A percentile compares a stretch with the other conserved stretches of the same genome.
phyloP scores from a whole-genome alignment of 1,140 invertebrate genomes.

The Lycorma delicatula region DNA sequence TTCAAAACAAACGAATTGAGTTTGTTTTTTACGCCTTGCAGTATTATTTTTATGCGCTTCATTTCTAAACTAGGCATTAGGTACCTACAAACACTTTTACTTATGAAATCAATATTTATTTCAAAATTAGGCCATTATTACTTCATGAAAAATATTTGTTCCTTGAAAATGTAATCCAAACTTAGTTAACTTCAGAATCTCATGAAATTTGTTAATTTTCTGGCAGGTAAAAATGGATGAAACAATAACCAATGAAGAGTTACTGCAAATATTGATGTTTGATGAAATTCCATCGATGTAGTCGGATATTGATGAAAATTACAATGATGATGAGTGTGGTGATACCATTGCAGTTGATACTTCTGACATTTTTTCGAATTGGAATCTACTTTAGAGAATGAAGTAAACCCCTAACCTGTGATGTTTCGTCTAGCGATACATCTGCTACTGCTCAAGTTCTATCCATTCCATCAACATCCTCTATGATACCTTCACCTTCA shows the following conservation, averaged over 20 bases:
- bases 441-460: neutral
- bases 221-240: constrained; percentile 8
- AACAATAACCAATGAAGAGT: constrained; percentile 9
- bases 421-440: neutral
- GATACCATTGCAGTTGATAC: neutral
- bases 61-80: too few species aligned
- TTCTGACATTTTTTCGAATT: neutral
- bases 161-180: neutral
- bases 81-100: neutral
- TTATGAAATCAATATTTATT: neutral
- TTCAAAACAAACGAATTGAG: neutral
- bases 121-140: neutral
- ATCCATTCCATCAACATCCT: too few species aligned
- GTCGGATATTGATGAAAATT: neutral
- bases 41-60: neutral
- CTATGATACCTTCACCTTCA: too few species aligned
- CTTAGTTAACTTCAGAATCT: neutral
- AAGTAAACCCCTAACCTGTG: too few species aligned
- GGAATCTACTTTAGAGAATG: neutral
- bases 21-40: neutral
- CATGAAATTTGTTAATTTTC: constrained; percentile 1
- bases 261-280: neutral
- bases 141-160: constrained; percentile 1
- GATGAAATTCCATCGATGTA: neutral
- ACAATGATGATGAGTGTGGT: neutral